Percentiles rank a stretch among this genome's conserved stretches.
These are phyloP conservation scores for Callithrix jacchus DNA, from an alignment of 2,113 vertebrate species.

Conservation along the genomic window DNA sequence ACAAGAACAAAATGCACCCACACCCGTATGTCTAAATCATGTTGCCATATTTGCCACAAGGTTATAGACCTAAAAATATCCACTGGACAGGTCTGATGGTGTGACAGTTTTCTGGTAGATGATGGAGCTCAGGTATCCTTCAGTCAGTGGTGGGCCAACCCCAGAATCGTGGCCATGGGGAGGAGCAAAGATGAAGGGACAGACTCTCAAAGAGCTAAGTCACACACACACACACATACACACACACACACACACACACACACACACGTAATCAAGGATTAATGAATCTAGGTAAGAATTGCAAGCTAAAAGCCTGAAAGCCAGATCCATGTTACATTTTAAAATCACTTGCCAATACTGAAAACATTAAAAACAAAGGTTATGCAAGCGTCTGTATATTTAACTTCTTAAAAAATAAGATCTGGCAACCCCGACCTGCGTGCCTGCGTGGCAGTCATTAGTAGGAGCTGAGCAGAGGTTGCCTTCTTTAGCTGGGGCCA, in stretches of 20 bases:
- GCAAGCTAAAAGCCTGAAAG: neutral
- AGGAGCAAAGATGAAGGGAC: neutral
- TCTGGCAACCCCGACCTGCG: neutral
- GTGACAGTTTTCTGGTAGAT: neutral
- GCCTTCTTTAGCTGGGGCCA: rapidly evolving
- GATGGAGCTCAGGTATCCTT: neutral
- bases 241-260: too few relatives aligned
- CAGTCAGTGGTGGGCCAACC: rapidly evolving
- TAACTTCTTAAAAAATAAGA: neutral
- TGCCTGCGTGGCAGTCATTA: neutral
- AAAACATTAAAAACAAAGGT: neutral
- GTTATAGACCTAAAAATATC: neutral
- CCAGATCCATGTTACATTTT: neutral
- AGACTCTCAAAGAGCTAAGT: too few relatives aligned
- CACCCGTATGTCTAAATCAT: neutral
- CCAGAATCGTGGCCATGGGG: rapidly evolving
- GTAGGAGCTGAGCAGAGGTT: neutral
- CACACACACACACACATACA: too few relatives aligned
- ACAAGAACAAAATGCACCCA: neutral
- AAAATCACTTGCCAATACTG: neutral
- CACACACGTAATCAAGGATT: rapidly evolving
- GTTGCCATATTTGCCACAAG: neutral
- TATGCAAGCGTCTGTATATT: neutral
- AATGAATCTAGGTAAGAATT: neutral
- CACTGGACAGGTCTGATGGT: neutral